Base-by-base conservation (phyloP, 2,113 vertebrate genomes). In the Australoheros scitulus region DNA sequence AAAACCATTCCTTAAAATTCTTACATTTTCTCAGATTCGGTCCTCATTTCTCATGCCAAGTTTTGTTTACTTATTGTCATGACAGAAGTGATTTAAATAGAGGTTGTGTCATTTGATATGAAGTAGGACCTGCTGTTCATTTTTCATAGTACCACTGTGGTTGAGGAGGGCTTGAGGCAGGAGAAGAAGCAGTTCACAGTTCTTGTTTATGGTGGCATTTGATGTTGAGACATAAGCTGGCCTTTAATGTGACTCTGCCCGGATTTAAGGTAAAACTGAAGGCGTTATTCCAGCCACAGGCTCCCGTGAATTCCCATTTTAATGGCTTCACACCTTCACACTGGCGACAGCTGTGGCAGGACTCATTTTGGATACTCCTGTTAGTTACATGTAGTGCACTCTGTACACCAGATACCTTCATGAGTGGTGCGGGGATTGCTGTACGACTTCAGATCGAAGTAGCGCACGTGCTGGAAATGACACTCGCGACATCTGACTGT, bases 231-330 rank as follows among this genome's bases (percentile, higher is more conserved):
- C 24, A 70, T 29, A 29, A 70, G 41, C 3, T 50, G 26, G 24
- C 64, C 9, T 68, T 50, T 68, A 68, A 68, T 29, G 41, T 17
- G 41, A 70, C 64, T 26, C 64, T 70, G 64, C 64, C 64, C 15
- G 26, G 64, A 11, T 41, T 70, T 50, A 50, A 29, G 47, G 41
- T 29, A 29, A 70, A 70, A 70, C 41, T 11, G 41, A 68, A 26
- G 64, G 64, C 3, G 1, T 47, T 26, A 18, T 47, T 68, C 14
- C 38, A 68, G 41, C 64, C 64, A 70, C 41, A 68, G 41, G 41
- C 64, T 29, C 64, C 41, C 10, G 20, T 70, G 41, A 50, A 70
- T 70, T 68, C 9, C 22, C 15, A 20, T 70, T 26, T 65, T 29
- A 50, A 70, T 29, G 65, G 65, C 41, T 70, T 50, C 24, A 20